Percentiles rank a stretch among this genome's conserved stretches.
These are phyloP conservation scores for Brevimyrus niger DNA, from an alignment of 2,113 vertebrate species.

Conservation along the genomic window DNA sequence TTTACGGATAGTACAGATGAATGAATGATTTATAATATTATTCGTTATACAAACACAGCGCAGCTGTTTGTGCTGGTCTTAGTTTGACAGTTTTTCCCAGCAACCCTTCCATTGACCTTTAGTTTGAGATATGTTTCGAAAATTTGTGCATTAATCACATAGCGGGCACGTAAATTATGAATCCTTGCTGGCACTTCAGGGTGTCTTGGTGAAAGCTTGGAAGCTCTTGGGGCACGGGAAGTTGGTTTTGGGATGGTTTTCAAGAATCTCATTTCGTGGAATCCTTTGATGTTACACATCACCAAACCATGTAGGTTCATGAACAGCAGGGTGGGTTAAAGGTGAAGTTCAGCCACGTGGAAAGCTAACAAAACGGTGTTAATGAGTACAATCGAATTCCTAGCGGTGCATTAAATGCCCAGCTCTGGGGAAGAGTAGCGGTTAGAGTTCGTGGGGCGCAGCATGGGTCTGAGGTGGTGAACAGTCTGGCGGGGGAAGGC, in stretches of 20 bases:
- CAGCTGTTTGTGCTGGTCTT: background rate
- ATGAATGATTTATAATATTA: background rate
- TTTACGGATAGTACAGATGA: background rate
- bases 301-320: background rate
- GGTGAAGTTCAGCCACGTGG: background rate
- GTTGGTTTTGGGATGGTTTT: background rate
- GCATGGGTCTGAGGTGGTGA: background rate
- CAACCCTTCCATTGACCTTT: background rate
- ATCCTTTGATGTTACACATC: background rate
- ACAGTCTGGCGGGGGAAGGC: background rate
- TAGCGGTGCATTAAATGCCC: background rate
- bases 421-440: background rate
- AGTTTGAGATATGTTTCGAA: background rate
- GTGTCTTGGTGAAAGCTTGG: background rate
- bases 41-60: background rate
- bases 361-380: background rate
- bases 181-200: background rate
- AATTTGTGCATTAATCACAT: background rate
- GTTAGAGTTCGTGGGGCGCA: background rate
- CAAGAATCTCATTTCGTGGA: background rate
- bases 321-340: background rate
- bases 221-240: background rate
- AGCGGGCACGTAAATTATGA: background rate
- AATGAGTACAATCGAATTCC: conserved; percentile 10
- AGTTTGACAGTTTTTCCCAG: background rate